Conservation (phyloP, 2,113 vertebrate species). For the Peromyscus polionotus region DNA sequence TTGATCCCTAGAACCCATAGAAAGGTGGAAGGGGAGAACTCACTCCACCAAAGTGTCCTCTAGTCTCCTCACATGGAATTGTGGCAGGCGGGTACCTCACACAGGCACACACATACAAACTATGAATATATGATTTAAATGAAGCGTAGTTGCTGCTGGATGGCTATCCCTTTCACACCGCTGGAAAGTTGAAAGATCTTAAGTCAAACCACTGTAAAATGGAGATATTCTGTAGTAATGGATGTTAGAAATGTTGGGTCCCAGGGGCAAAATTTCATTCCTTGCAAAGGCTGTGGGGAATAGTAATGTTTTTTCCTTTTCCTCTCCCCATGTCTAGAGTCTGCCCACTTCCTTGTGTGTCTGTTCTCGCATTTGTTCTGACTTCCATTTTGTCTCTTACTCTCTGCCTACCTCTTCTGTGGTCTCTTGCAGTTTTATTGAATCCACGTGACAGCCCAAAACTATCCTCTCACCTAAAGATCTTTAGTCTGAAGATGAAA, state of each 20-base stretch:
- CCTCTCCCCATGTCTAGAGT: neutral
- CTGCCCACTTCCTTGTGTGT: neutral
- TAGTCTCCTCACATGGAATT: neutral
- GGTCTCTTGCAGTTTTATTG: neutral
- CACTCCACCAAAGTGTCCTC: neutral
- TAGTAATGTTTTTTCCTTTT: neutral
- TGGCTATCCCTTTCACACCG: neutral
- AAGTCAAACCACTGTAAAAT: neutral
- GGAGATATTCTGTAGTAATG: no score
- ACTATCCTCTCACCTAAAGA: neutral
- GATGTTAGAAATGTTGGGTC: neutral
- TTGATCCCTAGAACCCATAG: neutral
- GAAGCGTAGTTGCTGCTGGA: neutral
- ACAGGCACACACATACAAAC: neutral
- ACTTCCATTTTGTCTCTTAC: neutral
- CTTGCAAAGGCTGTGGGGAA: neutral
- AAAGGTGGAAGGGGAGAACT: neutral
- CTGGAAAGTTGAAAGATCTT: neutral
- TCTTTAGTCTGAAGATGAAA: neutral
- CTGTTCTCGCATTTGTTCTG: rapidly evolving
- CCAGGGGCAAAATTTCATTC: neutral
- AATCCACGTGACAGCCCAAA: neutral
- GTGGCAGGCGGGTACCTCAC: neutral
- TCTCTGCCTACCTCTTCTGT: neutral
- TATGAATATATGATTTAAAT: neutral